Evolutionary conservation across 2,113 vertebrate genomes (phyloP).

Genomic region (Pao palembangensis): DNA sequence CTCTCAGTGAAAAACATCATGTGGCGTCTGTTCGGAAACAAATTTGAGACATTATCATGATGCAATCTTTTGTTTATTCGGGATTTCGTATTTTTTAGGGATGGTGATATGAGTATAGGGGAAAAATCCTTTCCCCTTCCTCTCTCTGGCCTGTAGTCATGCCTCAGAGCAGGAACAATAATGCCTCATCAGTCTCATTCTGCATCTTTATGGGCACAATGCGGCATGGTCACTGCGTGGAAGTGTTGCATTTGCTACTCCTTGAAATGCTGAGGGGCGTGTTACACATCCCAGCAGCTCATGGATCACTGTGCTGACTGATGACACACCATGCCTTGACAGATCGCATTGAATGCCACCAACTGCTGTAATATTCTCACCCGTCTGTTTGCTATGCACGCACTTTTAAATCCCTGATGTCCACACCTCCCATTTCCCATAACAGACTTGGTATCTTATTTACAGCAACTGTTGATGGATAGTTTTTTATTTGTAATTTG

Average conservation of each 20-base stretch:
- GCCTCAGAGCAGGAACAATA: background rate
- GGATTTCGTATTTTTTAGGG: background rate
- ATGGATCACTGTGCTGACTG: conserved; percentile 32
- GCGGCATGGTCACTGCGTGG: conserved; percentile 2
- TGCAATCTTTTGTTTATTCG: background rate
- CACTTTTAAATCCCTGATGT: conserved; percentile 16
- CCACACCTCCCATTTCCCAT: background rate
- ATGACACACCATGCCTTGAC: conserved; percentile 34
- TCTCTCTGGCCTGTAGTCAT: background rate
- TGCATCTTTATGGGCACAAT: conserved; percentile 9
- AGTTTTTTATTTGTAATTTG: conserved; percentile 1
- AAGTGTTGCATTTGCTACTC: conserved; percentile 12
- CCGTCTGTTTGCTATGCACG: conserved; percentile 25
- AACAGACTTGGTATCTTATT: background rate
- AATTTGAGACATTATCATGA: conserved; percentile 3
- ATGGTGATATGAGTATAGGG: background rate
- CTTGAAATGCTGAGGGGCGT: conserved; percentile 23
- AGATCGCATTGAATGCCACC: conserved; percentile 16
- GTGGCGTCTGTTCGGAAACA: background rate
- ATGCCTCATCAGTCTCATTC: conserved; percentile 4
- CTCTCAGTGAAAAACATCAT: conserved; percentile 28
- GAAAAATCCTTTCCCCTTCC: background rate
- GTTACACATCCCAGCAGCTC: conserved; percentile 29
- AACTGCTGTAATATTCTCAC: conserved; percentile 18
- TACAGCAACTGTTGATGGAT: background rate